Conservation (phyloP, 2,888 invertebrate genomes). For the Apantesis nais region DNA sequence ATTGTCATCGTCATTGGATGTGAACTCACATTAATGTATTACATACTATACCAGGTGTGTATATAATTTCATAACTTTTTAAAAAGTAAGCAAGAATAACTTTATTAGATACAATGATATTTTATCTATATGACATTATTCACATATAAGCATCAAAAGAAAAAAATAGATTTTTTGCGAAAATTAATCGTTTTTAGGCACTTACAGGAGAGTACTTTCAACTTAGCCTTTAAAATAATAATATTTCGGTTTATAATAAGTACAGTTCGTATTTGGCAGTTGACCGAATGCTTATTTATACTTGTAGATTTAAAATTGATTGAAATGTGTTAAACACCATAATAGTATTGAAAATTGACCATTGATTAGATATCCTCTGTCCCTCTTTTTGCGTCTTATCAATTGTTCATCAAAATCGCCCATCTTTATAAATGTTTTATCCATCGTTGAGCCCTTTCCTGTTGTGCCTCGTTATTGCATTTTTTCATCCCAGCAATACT, state of each 20-base stretch:
- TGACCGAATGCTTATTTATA: neutral
- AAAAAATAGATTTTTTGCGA: too few relatives aligned
- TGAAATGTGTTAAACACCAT: too few relatives aligned
- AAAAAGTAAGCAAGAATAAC: neutral
- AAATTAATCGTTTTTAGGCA: neutral
- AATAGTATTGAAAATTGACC: too few relatives aligned
- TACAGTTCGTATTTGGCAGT: neutral
- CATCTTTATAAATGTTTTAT: neutral
- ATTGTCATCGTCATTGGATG: too few relatives aligned
- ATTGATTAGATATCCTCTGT: neutral
- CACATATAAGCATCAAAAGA: too few relatives aligned
- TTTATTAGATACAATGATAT: too few relatives aligned
- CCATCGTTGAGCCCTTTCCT: neutral
- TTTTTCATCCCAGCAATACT: neutral
- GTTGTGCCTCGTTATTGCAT: neutral
- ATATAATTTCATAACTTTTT: neutral
- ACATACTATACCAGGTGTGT: neutral
- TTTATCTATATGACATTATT: too few relatives aligned
- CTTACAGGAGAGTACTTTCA: neutral
- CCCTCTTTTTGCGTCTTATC: neutral
- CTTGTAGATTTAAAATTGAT: neutral
- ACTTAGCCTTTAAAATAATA: neutral
- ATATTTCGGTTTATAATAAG: neutral
- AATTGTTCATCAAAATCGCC: neutral
- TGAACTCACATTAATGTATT: neutral